Percentiles rank a stretch among this genome's conserved stretches.
phyloP scores from a whole-genome alignment of 1,140 invertebrate genomes.

The Melanaphis sacchari region DNA sequence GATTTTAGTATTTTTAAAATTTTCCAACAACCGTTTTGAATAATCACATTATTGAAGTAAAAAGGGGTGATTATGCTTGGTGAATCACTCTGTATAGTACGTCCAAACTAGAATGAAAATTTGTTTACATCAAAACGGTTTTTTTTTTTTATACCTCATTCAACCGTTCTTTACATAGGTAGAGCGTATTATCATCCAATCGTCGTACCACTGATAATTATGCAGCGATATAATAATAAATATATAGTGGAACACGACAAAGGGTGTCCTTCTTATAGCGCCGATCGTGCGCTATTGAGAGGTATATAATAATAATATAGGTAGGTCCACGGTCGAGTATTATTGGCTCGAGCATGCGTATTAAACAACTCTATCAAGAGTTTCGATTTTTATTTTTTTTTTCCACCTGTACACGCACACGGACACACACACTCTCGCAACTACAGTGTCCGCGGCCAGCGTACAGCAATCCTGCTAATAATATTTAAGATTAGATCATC shows the following conservation, averaged over 20 bases:
- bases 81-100: neutral
- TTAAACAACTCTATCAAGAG: neutral
- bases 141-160: neutral
- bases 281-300: neutral
- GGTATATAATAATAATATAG: neutral
- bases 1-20: too few species aligned
- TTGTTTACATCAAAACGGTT: neutral
- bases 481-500: constrained; percentile 31
- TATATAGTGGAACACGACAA: neutral
- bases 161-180: neutral
- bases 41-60: too few species aligned
- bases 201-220: too few species aligned
- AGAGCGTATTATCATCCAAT: too few species aligned
- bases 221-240: neutral
- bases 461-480: neutral
- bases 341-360: neutral
- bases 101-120: neutral
- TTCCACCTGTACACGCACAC: neutral
- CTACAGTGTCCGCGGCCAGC: neutral
- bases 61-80: too few species aligned
- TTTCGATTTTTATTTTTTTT: neutral
- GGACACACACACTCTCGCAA: neutral
- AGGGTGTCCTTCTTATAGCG: neutral
- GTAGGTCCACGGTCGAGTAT: neutral
- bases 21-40: too few species aligned